phyloP scores from a whole-genome alignment of 92 coral and sea anemone species.

The Parazoanthus swiftii region DNA sequence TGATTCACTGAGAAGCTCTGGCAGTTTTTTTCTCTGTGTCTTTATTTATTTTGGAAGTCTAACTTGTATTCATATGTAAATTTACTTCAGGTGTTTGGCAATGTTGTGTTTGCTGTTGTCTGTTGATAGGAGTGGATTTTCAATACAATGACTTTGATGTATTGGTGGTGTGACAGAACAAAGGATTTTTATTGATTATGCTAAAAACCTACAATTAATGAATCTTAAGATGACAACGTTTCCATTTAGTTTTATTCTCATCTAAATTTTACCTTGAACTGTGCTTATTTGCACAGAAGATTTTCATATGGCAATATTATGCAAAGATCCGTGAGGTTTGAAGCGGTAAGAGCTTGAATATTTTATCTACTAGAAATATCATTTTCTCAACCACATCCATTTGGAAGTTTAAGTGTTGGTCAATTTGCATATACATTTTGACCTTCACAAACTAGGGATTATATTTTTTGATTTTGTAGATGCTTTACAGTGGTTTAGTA shows the following conservation, averaged over 20 bases:
- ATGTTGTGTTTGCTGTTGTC: slow-evolving; percentile 5
- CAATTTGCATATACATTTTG: background rate
- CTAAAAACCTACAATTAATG: slow-evolving; percentile 1
- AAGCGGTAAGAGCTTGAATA: slow-evolving; percentile 9
- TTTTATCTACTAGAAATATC: background rate
- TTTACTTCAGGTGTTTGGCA: slow-evolving; percentile 2
- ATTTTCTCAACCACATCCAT: background rate
- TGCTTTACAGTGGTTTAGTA: too few species aligned
- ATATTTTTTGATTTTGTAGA: too few species aligned
- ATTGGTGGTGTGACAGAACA: background rate
- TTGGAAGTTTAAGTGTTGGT: background rate
- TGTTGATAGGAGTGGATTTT: slow-evolving; percentile 21
- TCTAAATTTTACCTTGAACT: background rate
- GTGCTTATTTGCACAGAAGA: background rate
- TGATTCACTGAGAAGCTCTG: background rate
- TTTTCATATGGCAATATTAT: slow-evolving; percentile 1
- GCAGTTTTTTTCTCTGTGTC: background rate
- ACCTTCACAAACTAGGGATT: too few species aligned
- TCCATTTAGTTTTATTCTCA: background rate
- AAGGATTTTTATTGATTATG: slow-evolving; percentile 1
- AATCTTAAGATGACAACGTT: slow-evolving; percentile 17
- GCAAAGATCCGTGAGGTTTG: slow-evolving; percentile 45
- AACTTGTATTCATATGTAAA: slow-evolving; percentile 6
- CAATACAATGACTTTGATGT: slow-evolving; percentile 5
- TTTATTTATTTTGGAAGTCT: background rate